Base-by-base conservation (phyloP, 2,113 vertebrate genomes). In the Phoxinus phoxinus region DNA sequence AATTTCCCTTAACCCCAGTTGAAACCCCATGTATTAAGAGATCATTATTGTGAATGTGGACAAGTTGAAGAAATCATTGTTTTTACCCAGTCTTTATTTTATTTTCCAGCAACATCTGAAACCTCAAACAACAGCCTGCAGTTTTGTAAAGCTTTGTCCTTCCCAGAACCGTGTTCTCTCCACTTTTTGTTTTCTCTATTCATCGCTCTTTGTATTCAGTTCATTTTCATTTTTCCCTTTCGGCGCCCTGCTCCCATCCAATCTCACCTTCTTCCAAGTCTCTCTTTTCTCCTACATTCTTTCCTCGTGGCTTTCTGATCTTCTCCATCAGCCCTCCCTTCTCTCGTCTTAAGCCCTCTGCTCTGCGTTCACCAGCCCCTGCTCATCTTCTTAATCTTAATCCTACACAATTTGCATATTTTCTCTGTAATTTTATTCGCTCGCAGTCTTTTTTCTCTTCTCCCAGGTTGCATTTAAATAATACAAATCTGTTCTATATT, bases 401-500 rank as follows among this genome's bases (percentile, higher is more conserved):
- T 92, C 91, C 93, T 94, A 92, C 90, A 75, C 92, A 75, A 92
- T 95, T 94, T 93, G 88, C 93, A 94, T 94, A 92, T 93, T 91
- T 92, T 89, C 86, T 59, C 90, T 88, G 89, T 92, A 91, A 93
- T 92, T 93, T 94, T 85, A 89, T 88, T 89, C 84, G 11, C 59
- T 56, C 8, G 63, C 67, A 37, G 84, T 80, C 84, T 88, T 83
- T 86, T 77, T 88, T 91, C 19, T 6, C 69, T 86, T 91, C 90
- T 93, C 91, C 92, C 93, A 94, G 93, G 92, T 94, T 91, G 91
- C 90, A 90, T 94, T 92, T 94, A 92, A 94, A 94, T 95, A 93
- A 95, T 94, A 94, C 91, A 95, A 94, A 94, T 92, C 92, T 88
- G 76, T 90, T 93, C 92, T 94, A 93, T 95, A 93, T 94, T 93